Evolutionary conservation across 2,888 invertebrate genomes (phyloP).

Genomic region (Conus canariensis): DNA sequence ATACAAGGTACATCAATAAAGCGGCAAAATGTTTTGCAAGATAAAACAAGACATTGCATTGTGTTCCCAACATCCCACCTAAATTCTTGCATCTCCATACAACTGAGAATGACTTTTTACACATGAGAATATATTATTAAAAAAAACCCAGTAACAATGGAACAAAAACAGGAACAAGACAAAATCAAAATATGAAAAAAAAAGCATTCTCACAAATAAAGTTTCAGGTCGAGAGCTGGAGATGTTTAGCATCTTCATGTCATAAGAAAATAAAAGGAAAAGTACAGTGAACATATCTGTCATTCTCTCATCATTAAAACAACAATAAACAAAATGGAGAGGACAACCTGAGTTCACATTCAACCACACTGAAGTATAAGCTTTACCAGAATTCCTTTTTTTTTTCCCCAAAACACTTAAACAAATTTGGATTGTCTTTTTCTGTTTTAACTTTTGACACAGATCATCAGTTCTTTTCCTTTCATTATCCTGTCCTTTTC

Average conservation of each 20-base stretch:
- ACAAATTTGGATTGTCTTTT: neutral
- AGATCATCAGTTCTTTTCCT: neutral
- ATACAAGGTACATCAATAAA: slow-evolving; percentile 13
- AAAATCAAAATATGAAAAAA: neutral
- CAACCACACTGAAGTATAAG: neutral
- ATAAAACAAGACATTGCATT: slow-evolving; percentile 26
- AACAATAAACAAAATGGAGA: neutral
- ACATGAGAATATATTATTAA: slow-evolving; percentile 16
- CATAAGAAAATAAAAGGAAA: neutral
- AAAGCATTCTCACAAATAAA: slow-evolving; percentile 31
- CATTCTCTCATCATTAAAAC: slow-evolving; percentile 21
- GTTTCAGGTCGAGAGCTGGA: slow-evolving; percentile 21
- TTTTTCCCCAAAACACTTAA: neutral
- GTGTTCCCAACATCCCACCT: slow-evolving; percentile 34
- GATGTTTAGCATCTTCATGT: neutral
- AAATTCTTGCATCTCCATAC: slow-evolving; percentile 26
- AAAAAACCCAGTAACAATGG: neutral
- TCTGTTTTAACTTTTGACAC: neutral
- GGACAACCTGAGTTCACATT: slow-evolving; percentile 33
- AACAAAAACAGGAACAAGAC: slow-evolving; percentile 29
- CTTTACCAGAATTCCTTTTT: neutral
- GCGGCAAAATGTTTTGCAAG: slow-evolving; percentile 32
- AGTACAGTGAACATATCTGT: neutral
- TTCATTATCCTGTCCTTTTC: neutral
- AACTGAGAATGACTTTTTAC: slow-evolving; percentile 35